These are phyloP conservation scores for Cerastoderma edule DNA, from an alignment of 2,888 invertebrate genomes.

Conservation along the genomic window DNA sequence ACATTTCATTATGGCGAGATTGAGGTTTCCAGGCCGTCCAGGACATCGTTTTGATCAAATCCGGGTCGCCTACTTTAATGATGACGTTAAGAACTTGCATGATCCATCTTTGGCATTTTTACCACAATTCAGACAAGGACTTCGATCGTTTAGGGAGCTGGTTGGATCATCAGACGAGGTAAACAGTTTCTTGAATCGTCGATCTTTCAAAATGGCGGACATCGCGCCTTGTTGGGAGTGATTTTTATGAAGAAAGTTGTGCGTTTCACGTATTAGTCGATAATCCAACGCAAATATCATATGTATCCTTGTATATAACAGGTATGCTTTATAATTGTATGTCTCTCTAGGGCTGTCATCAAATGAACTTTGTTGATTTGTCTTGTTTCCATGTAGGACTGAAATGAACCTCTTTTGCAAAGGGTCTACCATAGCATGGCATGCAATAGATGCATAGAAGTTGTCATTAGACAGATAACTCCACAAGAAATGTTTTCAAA, in stretches of 20 bases:
- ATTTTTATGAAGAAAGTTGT: neutral
- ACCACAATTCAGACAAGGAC: constrained; percentile 79
- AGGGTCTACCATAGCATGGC: too few relatives aligned
- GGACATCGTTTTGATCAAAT: constrained; percentile 81
- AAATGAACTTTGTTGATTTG: too few relatives aligned
- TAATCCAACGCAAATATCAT: too few relatives aligned
- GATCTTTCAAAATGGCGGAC: constrained; percentile 77
- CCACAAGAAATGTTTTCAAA: too few relatives aligned
- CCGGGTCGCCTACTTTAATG: constrained; percentile 75
- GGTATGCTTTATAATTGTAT: too few relatives aligned
- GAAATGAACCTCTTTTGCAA: too few relatives aligned
- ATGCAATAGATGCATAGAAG: too few relatives aligned
- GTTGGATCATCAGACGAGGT: constrained; percentile 83
- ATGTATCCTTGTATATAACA: too few relatives aligned
- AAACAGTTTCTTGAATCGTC: constrained; percentile 53
- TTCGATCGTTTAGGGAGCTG: constrained; percentile 77
- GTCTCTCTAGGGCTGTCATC: too few relatives aligned
- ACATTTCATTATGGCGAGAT: constrained; percentile 82
- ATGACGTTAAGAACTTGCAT: constrained; percentile 76
- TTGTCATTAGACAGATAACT: too few relatives aligned
- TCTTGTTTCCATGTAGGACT: too few relatives aligned
- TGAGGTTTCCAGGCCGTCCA: constrained; percentile 83
- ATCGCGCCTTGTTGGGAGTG: constrained; percentile 56
- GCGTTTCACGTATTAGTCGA: too few relatives aligned
- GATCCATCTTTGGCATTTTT: constrained; percentile 78